Percentiles rank a stretch among this genome's conserved stretches.
Evolutionary conservation across 2,797 vertebrate species (phyloP).

Genomic region (Clarias laeviceps): DNA sequence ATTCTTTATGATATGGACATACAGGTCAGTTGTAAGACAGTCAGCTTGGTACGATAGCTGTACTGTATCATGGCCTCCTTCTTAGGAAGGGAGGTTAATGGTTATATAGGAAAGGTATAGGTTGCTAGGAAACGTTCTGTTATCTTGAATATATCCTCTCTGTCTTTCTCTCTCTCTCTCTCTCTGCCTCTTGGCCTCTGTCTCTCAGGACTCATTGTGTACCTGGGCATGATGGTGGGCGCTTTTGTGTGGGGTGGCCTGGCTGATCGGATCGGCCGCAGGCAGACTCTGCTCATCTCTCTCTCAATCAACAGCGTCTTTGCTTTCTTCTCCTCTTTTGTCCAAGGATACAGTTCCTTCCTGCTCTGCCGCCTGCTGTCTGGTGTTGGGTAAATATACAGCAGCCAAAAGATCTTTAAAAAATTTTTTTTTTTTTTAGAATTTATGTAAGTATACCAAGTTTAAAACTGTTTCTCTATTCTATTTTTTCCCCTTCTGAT

Average conservation of each 20-base stretch:
- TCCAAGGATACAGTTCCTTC: slow-evolving; percentile 95
- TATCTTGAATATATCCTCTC: neutral
- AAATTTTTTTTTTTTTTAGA: neutral
- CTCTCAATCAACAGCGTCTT: slow-evolving; percentile 98
- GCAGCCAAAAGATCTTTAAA: neutral
- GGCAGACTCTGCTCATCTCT: slow-evolving; percentile 94
- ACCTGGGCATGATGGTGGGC: slow-evolving; percentile 98
- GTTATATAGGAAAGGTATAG: no score
- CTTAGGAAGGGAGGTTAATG: neutral
- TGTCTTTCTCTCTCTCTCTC: neutral
- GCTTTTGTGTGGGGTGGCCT: slow-evolving; percentile 95
- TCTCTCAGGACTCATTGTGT: slow-evolving; percentile 89
- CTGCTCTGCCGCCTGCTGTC: slow-evolving; percentile 93
- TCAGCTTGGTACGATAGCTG: neutral
- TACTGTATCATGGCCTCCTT: neutral
- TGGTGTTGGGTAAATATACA: slow-evolving; percentile 86
- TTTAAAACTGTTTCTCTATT: neutral
- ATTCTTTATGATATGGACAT: neutral
- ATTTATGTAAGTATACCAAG: neutral
- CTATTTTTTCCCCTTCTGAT: neutral
- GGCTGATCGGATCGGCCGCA: slow-evolving; percentile 89
- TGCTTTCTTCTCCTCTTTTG: slow-evolving; percentile 97
- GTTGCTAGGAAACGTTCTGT: slow-evolving; percentile 8
- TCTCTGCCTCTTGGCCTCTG: slow-evolving; percentile 13
- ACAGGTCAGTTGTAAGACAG: neutral